Conservation (phyloP, 2,888 invertebrate genomes). For the Folsomia candida region DNA sequence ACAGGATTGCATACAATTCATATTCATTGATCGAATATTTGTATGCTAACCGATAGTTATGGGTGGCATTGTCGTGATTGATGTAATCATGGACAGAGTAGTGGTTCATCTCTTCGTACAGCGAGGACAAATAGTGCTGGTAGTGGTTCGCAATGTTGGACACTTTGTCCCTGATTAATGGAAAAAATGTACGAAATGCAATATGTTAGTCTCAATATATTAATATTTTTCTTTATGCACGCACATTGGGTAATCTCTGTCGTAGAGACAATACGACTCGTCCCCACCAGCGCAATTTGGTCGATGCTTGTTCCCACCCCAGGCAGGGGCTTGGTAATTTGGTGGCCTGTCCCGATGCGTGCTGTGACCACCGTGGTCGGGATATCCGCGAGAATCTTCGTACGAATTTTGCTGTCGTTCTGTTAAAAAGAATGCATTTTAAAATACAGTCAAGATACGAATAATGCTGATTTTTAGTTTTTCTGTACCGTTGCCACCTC, state of each 20-base stretch:
- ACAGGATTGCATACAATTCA: too few relatives aligned
- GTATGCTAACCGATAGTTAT: constrained; percentile 51
- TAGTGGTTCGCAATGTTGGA: constrained; percentile 51
- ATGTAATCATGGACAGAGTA: constrained; percentile 51
- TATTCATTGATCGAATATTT: too few relatives aligned
- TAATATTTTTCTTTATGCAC: too few relatives aligned
- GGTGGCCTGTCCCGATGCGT: constrained; percentile 5
- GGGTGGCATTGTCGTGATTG: constrained; percentile 52
- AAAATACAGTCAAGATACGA: too few relatives aligned
- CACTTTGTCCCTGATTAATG: constrained; percentile 52
- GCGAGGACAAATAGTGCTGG: constrained; percentile 49
- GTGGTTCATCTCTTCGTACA: constrained; percentile 52
- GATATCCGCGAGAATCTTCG: constrained; percentile 8
- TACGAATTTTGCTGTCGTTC: constrained; percentile 37
- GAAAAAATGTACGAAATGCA: too few relatives aligned
- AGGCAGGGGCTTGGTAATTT: constrained; percentile 23
- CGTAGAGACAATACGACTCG: constrained; percentile 50
- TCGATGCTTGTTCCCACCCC: constrained; percentile 36
- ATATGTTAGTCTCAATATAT: too few relatives aligned
- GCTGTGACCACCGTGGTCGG: background rate
- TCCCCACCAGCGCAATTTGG: constrained; percentile 48
- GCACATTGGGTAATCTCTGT: constrained; percentile 52
- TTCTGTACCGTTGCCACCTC: background rate
- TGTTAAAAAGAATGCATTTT: constrained; percentile 25
- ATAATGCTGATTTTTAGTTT: background rate